Evolutionary conservation across 92 coral and sea anemone species (phyloP).

Genomic region (Parazoanthus atlanticus): DNA sequence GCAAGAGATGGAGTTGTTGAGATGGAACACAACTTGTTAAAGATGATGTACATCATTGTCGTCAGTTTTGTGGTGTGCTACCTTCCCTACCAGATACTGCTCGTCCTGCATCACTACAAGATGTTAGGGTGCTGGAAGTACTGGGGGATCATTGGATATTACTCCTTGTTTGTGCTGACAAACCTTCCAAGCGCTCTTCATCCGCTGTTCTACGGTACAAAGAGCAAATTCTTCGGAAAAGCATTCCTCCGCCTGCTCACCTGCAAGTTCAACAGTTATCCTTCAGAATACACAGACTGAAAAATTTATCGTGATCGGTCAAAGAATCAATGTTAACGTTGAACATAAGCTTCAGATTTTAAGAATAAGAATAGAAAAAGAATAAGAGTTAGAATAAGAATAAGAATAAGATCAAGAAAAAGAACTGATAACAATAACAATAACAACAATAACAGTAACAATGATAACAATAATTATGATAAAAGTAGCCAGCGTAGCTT

Average conservation of each 20-base stretch:
- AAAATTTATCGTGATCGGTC: not conserved
- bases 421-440: no score
- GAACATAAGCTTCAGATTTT: no score
- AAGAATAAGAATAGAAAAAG: no score
- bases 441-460: no score
- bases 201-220: not conserved
- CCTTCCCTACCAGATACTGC: not conserved
- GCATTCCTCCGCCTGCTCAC: not conserved
- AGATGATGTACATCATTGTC: conserved; percentile 2
- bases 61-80: not conserved
- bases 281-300: not conserved
- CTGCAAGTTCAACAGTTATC: not conserved
- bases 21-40: not conserved
- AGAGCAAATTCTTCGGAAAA: not conserved
- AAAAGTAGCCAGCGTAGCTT: no score
- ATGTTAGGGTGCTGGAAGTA: not conserved
- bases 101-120: not conserved
- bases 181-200: not conserved
- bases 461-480: no score
- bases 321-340: no score
- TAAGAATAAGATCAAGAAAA: no score
- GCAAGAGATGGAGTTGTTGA: not conserved
- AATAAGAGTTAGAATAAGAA: no score
- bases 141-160: not conserved
- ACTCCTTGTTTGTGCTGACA: not conserved